phyloP scores from a whole-genome alignment of 2,797 vertebrate genomes.

The Muscicapa striata region DNA sequence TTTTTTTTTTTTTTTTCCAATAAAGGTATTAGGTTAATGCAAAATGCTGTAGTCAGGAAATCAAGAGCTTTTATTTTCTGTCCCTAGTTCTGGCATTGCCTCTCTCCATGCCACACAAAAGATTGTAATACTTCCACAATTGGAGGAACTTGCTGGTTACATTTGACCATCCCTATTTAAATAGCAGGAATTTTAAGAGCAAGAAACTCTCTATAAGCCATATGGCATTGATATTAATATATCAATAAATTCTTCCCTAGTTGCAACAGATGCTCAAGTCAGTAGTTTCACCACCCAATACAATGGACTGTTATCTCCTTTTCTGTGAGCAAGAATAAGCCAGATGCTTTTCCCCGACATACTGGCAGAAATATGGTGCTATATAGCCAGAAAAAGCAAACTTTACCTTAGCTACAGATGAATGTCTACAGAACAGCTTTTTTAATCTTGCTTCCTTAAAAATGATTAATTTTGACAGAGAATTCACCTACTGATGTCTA shows the following conservation, averaged over 20 bases:
- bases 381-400: slow-evolving; percentile 36
- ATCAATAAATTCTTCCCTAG: slow-evolving; percentile 16
- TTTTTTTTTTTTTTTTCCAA: background rate
- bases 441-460: slow-evolving; percentile 2
- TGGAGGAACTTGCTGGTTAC: background rate
- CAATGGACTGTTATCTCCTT: background rate
- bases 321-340: slow-evolving; percentile 26
- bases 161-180: background rate
- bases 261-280: slow-evolving; percentile 36
- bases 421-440: background rate
- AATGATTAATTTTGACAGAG: slow-evolving; percentile 2
- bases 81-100: background rate
- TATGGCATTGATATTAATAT: slow-evolving; percentile 10
- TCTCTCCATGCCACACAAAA: background rate
- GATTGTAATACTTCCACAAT: background rate
- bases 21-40: background rate
- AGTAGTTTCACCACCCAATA: background rate
- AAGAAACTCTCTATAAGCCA: background rate
- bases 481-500: background rate
- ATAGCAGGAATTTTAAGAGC: background rate
- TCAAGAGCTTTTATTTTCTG: background rate
- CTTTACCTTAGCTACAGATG: background rate
- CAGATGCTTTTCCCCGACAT: slow-evolving; percentile 19
- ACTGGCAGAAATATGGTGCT: slow-evolving; percentile 47
- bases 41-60: background rate